phyloP scores from a whole-genome alignment of 2,797 vertebrate species.

The Poecilia velifera region DNA sequence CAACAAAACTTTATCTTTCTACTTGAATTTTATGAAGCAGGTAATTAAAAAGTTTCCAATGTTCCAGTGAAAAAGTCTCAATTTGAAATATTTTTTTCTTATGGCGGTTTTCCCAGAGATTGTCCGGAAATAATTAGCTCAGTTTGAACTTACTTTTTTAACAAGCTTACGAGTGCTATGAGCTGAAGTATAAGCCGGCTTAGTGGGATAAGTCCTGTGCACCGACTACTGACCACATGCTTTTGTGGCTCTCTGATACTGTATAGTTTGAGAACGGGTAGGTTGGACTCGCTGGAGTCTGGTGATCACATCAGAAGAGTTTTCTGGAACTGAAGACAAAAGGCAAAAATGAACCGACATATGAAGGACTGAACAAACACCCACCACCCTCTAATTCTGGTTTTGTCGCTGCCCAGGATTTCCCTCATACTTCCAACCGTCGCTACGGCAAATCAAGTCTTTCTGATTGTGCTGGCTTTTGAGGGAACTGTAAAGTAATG shows the following conservation, averaged over 20 bases:
- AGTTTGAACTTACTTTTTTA: slow-evolving; percentile 74
- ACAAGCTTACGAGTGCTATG: slow-evolving; percentile 78
- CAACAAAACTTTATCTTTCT: background rate
- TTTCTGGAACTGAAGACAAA: slow-evolving; percentile 22
- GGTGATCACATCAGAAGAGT: slow-evolving; percentile 34
- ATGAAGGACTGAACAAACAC: slow-evolving; percentile 29
- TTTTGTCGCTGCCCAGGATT: slow-evolving; percentile 41
- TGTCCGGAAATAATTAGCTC: slow-evolving; percentile 78
- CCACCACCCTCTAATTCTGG: slow-evolving; percentile 30
- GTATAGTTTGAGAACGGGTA: slow-evolving; percentile 45
- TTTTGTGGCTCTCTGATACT: slow-evolving; percentile 34
- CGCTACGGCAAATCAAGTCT: slow-evolving; percentile 30
- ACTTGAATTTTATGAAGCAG: slow-evolving; percentile 16
- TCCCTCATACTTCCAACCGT: slow-evolving; percentile 22
- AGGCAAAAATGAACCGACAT: slow-evolving; percentile 19
- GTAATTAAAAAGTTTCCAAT: slow-evolving; percentile 46
- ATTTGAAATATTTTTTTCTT: slow-evolving; percentile 46
- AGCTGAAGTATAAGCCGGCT: slow-evolving; percentile 77
- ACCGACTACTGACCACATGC: slow-evolving; percentile 71
- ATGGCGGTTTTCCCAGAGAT: slow-evolving; percentile 59
- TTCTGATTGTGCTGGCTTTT: slow-evolving; percentile 32
- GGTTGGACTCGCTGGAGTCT: slow-evolving; percentile 23
- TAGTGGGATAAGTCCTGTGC: slow-evolving; percentile 73
- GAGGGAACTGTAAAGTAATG: slow-evolving; percentile 31
- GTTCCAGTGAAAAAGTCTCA: slow-evolving; percentile 33